A percentile compares a stretch with the other conserved stretches of the same genome.
These are phyloP conservation scores for Acestrorhynchus altus DNA, from an alignment of 2,797 vertebrate species.

Conservation along the genomic window DNA sequence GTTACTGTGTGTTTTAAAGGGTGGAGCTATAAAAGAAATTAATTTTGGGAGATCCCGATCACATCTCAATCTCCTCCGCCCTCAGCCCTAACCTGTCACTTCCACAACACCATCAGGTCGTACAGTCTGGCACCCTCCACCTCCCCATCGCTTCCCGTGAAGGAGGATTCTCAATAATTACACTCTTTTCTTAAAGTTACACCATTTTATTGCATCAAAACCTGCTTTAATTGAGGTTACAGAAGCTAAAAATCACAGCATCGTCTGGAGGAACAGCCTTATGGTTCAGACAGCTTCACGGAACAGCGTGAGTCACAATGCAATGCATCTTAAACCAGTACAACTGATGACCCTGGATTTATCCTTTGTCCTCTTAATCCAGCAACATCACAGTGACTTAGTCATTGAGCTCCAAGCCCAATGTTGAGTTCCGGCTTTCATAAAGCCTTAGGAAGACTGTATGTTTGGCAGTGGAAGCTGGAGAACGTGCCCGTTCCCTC, in stretches of 20 bases:
- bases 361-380: not conserved
- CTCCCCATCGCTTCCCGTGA: too few relatives aligned
- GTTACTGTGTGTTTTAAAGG: too few relatives aligned
- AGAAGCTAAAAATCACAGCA: not conserved
- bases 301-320: not conserved
- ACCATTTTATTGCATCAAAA: not conserved
- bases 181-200: not conserved
- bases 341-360: not conserved
- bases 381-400: not conserved
- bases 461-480: not conserved
- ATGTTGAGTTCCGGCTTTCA: not conserved
- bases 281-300: not conserved
- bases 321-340: not conserved
- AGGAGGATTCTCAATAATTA: not conserved
- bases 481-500: not conserved
- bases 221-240: not conserved
- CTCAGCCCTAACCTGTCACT: too few relatives aligned
- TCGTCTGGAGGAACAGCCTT: not conserved
- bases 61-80: too few relatives aligned
- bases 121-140: too few relatives aligned
- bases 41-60: too few relatives aligned
- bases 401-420: not conserved
- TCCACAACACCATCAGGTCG: too few relatives aligned
- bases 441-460: not conserved
- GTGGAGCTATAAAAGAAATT: too few relatives aligned